Evolutionary conservation across 2,113 vertebrate genomes (phyloP).

Genomic region (Leucoraja erinaceus): DNA sequence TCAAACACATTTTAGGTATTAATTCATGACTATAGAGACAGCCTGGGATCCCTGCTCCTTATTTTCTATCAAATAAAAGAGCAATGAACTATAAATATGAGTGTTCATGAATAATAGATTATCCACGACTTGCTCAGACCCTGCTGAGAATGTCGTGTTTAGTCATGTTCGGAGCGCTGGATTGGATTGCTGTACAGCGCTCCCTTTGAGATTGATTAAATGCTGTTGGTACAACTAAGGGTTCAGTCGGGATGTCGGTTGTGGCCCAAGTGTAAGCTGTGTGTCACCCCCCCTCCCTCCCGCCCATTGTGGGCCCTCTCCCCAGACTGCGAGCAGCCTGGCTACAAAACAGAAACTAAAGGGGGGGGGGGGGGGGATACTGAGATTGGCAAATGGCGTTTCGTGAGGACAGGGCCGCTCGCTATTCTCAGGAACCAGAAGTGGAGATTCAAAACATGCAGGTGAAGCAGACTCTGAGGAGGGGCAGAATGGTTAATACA

Average conservation of each 20-base stretch:
- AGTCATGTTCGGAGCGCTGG: conserved; percentile 25
- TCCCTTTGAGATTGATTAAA: conserved; percentile 26
- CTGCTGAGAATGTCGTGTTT: conserved; percentile 28
- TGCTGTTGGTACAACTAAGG: conserved; percentile 31
- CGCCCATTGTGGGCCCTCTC: no score
- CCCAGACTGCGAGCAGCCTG: not conserved
- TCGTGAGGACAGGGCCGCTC: not conserved
- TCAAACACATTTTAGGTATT: conserved; percentile 22
- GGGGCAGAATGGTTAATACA: not conserved
- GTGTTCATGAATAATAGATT: conserved; percentile 36
- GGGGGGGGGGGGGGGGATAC: no score
- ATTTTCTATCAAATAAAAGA: conserved; percentile 34
- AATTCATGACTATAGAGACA: conserved; percentile 26
- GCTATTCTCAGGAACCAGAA: not conserved
- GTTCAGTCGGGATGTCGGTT: not conserved
- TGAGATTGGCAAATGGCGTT: not conserved
- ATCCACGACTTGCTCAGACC: conserved; percentile 18
- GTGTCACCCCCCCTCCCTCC: not conserved
- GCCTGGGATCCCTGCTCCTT: conserved; percentile 19
- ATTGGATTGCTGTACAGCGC: conserved; percentile 1
- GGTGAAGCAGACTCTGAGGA: not conserved
- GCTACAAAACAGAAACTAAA: not conserved
- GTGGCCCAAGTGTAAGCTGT: not conserved
- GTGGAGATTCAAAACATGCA: not conserved
- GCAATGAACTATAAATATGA: conserved; percentile 35